Evolutionary conservation across 2,888 invertebrate species (phyloP).

Genomic region (Lasioglossum zephyrum): DNA sequence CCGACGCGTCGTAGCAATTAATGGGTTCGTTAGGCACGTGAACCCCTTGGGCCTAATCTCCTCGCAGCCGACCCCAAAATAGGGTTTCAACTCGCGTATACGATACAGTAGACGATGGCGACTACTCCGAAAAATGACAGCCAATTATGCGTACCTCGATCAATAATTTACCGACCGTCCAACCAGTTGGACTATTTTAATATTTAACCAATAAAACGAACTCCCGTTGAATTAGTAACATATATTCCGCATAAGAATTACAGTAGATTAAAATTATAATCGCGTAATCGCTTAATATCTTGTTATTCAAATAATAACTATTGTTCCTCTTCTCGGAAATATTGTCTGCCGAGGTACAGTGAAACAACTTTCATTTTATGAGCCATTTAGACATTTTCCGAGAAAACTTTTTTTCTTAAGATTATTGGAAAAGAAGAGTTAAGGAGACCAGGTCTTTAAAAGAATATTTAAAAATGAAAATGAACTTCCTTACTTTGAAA

Average conservation of each 20-base stretch:
- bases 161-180: background rate
- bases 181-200: background rate
- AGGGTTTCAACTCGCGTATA: background rate
- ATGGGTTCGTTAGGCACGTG: background rate
- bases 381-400: background rate
- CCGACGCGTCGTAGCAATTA: background rate
- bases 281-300: background rate
- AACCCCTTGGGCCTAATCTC: constrained; percentile 6
- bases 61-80: background rate
- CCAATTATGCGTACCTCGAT: background rate
- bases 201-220: background rate
- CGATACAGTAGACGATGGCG: background rate
- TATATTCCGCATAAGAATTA: background rate
- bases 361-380: background rate
- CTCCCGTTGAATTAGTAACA: too few species aligned
- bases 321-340: background rate
- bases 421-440: background rate
- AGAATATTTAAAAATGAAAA: background rate
- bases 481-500: background rate
- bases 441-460: background rate
- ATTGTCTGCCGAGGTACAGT: background rate
- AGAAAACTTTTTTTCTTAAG: background rate
- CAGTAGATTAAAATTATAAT: background rate
- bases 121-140: background rate
- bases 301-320: background rate